Evolutionary conservation across 1,140 invertebrate species (phyloP), one percentile per base, ranked within the genome.

Genomic region (Pachyrhynchus sulphureomaculatus): DNA sequence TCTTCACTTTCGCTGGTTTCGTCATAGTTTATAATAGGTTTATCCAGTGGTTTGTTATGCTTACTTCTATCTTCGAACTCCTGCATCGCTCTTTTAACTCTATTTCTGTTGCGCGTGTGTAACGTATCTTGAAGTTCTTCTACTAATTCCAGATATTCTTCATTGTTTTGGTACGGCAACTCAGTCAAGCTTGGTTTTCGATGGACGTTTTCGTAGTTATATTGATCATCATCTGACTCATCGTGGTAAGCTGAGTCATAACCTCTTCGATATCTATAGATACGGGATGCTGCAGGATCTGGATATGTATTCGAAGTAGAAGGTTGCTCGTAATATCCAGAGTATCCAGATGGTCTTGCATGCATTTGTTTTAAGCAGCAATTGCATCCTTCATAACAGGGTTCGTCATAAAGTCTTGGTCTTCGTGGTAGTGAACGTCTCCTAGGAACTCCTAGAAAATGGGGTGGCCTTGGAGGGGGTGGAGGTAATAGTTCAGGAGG

Each of bases 141-240:
- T 1, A 75, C 65, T 29, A 76, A 57, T 23, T 73, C 66, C 12
- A 69, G 34, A 58, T 75, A 75, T 29, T 75, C 69, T 9, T 73
- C 70, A n/a, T 67, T 73, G 37, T 73, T 68, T 58, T 75, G 74
- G 41, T 74, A 76, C 6, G 71, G 70, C 2, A 75, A 60, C 39
- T 70, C 69, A 4, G 58, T 21, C 12, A 39, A 12, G 29, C 41
- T 45, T 9, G 45, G 13, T 8, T 39, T 42, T 8, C n/a, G 12
- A 20, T 44, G 9, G 8, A 10, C 1, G n/a, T 48, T 24, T 3
- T 23, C 21, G 17, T 36, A n/a, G 32, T 55, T 41, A 26, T 41
- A 62, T 34, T 58, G 45, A 36, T 37, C 42, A n/a, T 37, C 29
- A 18, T 47, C 34, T 1, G 33, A 15, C 3, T 10, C n/a, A 24